Evolutionary conservation across 2,113 vertebrate species (phyloP).

Genomic region (Apodemus speciosus): DNA sequence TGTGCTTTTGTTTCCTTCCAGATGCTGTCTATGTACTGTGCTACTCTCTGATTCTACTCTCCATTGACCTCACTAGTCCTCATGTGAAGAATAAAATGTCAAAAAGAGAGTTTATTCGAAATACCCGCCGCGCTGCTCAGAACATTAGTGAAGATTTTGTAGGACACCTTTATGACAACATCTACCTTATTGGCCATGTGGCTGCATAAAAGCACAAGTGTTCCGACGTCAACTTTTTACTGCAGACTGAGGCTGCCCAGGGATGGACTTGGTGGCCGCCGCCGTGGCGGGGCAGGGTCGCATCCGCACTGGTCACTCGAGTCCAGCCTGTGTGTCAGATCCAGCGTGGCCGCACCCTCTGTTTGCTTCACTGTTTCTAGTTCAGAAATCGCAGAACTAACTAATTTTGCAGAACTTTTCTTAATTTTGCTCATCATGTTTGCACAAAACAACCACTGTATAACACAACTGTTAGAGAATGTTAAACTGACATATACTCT

Average conservation of each 20-base stretch:
- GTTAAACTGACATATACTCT: conserved; percentile 87
- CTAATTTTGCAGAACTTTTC: conserved; percentile 80
- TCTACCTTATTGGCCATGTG: conserved; percentile 98
- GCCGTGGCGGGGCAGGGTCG: too few species aligned
- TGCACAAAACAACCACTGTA: conserved; percentile 87
- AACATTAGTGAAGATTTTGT: conserved; percentile 99
- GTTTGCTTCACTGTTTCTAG: conserved; percentile 67
- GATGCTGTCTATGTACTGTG: conserved; percentile 98
- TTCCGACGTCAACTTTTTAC: conserved; percentile 81
- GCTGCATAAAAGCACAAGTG: conserved; percentile 91
- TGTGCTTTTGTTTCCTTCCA: conserved; percentile 79
- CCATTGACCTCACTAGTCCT: conserved; percentile 97
- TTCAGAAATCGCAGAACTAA: conserved; percentile 82
- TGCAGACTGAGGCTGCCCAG: conserved; percentile 73
- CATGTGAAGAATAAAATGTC: conserved; percentile 99
- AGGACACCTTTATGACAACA: conserved; percentile 99
- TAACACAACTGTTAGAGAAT: conserved; percentile 83
- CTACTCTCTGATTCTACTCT: conserved; percentile 98
- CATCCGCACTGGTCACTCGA: conserved; percentile 85
- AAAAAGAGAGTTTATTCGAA: conserved; percentile 99
- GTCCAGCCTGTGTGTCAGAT: conserved; percentile 40
- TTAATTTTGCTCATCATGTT: conserved; percentile 83
- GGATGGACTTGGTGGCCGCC: conserved; percentile 81
- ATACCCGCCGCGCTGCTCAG: conserved; percentile 95
- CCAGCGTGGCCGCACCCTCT: conserved; percentile 75